Base-by-base conservation (phyloP, 2,888 invertebrate genomes). In the Buathra laborator region DNA sequence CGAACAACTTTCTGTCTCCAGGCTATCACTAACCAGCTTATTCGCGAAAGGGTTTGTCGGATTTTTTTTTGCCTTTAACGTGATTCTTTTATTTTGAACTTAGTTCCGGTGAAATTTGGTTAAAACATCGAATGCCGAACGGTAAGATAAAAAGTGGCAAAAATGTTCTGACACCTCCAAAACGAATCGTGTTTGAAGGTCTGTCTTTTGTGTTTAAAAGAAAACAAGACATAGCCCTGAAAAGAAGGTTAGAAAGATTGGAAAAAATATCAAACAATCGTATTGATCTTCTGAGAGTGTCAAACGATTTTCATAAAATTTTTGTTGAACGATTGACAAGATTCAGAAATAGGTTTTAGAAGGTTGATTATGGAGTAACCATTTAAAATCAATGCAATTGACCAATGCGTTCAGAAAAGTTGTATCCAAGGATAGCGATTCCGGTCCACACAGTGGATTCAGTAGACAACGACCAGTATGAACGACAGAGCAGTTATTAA, bases 401-500 rank as follows among this genome's bases (percentile, higher is more conserved):
- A 14, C 3, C 48, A 9, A 9, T 46, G 56, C 29, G 44, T 74
- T 48, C 53, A 70, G 74, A 77, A 86, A 59, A 81, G 70, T 79
- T 77, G 75, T 12, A 44, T 76, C 66, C 37, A 32, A 62, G 75
- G 37, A 71, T 83, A 72, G 80, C 72, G 46, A 70, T 70, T 12
- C 12, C 67, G 66, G 19, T 78, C 37, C 12, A 32, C 19, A 16
- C 9, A 3, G 43, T 24, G 32, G 44, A 10, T 48, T 32, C 56
- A 74, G 68, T 12, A 51, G 51, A 64, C 75, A 51, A 70, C 24
- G 53, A 74, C 75, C 53, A 51, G 16, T 37, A 66, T 53, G 66
- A 68, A 72, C 64, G 19, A n/a, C 80, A 48, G 79, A 77, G 78
- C 62, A 64, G 76, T 74, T 81, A 87, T 88, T 90, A 90, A 89